phyloP scores from a whole-genome alignment of 23 tunicate species.

The Oikopleura dioica region DNA sequence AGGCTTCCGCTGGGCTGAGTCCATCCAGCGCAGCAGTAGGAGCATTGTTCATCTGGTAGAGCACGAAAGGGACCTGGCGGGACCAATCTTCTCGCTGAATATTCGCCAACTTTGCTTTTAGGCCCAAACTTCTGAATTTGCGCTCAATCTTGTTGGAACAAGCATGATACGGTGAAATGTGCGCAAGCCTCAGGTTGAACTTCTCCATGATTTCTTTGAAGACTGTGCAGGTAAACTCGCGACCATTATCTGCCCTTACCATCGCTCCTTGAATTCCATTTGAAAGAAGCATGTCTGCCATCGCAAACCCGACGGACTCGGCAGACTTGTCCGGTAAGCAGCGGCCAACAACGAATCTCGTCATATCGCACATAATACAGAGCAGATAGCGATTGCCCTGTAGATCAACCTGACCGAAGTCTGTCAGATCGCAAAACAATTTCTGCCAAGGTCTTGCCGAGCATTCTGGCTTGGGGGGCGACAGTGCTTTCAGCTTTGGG shows the following conservation, averaged over 20 bases:
- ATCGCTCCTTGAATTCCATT: not conserved
- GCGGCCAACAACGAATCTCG: not conserved
- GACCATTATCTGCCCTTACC: not conserved
- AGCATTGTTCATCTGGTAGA: not conserved
- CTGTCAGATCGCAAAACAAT: not conserved
- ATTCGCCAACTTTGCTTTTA: not conserved
- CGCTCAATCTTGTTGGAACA: not conserved
- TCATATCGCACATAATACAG: not conserved
- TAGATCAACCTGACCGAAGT: not conserved
- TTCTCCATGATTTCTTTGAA: not conserved
- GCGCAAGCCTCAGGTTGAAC: not conserved
- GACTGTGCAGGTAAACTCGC: not conserved
- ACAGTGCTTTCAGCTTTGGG: not conserved
- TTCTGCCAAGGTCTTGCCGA: not conserved
- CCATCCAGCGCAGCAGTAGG: not conserved
- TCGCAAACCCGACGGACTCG: not conserved
- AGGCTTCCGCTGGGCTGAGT: not conserved
- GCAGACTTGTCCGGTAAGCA: not conserved
- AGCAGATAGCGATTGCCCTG: conserved; percentile 5
- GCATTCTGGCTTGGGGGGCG: not conserved
- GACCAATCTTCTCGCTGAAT: not conserved
- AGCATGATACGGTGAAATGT: not conserved
- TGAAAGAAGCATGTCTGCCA: not conserved
- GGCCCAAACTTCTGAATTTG: not conserved
- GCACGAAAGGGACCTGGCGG: not conserved